These are phyloP conservation scores for Poliocrania exsul DNA, from an alignment of 2,797 vertebrate species.

Conservation along the genomic window DNA sequence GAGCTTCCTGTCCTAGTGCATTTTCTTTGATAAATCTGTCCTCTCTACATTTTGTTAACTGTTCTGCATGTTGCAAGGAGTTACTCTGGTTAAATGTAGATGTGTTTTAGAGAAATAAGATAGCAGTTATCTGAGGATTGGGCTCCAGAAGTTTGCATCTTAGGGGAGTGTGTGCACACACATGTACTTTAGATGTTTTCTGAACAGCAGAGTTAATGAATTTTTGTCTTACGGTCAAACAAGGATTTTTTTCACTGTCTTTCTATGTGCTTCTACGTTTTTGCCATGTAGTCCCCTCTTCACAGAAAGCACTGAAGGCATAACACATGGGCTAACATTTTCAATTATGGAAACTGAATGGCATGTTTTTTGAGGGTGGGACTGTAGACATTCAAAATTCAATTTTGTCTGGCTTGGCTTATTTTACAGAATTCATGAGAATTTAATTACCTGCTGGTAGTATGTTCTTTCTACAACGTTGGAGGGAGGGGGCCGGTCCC, in stretches of 20 bases:
- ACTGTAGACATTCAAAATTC: background rate
- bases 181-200: background rate
- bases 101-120: background rate
- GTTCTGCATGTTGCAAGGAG: background rate
- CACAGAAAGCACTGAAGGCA: background rate
- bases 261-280: background rate
- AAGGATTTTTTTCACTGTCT: background rate
- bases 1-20: background rate
- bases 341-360: background rate
- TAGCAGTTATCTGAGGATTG: background rate
- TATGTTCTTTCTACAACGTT: background rate
- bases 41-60: background rate
- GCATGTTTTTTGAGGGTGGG: background rate
- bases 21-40: background rate
- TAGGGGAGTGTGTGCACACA: fast-evolving
- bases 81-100: background rate
- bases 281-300: background rate
- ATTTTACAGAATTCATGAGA: background rate
- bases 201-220: background rate
- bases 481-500: too few relatives aligned
- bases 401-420: background rate
- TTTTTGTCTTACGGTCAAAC: background rate
- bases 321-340: background rate
- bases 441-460: background rate
- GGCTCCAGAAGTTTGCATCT: background rate